Evolutionary conservation across 2,113 vertebrate species (phyloP).

Genomic region (Trematomus loennbergii): DNA sequence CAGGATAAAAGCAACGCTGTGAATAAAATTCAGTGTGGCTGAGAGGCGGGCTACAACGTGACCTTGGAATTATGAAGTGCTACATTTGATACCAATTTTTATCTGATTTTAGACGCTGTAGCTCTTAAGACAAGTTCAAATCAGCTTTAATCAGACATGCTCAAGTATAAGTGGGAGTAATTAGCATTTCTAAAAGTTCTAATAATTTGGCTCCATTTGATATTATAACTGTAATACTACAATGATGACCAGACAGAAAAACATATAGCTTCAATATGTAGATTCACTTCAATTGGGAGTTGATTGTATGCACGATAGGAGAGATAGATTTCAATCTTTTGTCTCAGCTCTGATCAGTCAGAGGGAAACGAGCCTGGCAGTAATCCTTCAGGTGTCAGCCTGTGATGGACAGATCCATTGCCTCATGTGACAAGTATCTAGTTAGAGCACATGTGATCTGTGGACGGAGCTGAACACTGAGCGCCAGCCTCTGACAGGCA

Average conservation of each 20-base stretch:
- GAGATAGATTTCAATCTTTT: slow-evolving; percentile 20
- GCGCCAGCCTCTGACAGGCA: slow-evolving; percentile 56
- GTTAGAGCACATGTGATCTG: slow-evolving; percentile 60
- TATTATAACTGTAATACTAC: background rate
- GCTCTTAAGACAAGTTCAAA: slow-evolving; percentile 6
- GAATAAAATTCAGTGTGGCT: slow-evolving; percentile 40
- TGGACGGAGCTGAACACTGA: slow-evolving; percentile 41
- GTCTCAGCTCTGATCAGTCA: slow-evolving; percentile 43
- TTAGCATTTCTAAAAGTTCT: slow-evolving; percentile 1
- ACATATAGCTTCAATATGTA: background rate
- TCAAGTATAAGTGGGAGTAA: background rate
- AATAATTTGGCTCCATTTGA: background rate
- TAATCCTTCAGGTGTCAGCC: slow-evolving; percentile 49
- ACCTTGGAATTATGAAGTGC: slow-evolving; percentile 51
- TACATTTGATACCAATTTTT: slow-evolving; percentile 19
- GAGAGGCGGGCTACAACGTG: slow-evolving; percentile 30
- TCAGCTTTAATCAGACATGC: background rate
- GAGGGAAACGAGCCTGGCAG: slow-evolving; percentile 42
- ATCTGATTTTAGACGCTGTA: background rate
- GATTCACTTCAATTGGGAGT: background rate
- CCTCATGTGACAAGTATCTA: slow-evolving; percentile 69
- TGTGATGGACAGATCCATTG: slow-evolving; percentile 68
- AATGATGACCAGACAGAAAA: background rate
- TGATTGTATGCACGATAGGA: background rate
- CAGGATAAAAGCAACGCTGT: slow-evolving; percentile 47